Evolutionary conservation across 2,113 vertebrate genomes (phyloP), one percentile per base, ranked within the genome.

Genomic region (Ptyas mucosa): DNA sequence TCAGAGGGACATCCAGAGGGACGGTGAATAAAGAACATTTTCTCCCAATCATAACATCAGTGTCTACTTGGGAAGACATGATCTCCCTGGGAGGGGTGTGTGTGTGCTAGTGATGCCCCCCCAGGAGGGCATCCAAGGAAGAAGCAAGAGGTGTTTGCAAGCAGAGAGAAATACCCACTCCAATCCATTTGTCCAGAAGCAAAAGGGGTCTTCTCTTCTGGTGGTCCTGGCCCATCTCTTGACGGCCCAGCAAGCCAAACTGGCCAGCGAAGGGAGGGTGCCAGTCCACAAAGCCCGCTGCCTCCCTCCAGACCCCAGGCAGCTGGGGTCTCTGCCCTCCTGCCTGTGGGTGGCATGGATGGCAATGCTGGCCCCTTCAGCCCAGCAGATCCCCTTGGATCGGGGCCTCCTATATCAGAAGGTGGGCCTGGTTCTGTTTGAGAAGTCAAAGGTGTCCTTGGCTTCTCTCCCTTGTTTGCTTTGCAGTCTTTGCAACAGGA

Each of bases 391-490:
- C 90, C 91, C 94, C 49, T 12, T 15, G 21, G 92, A 95, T 57
- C 86, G 94, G 92, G 85, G 95, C 91, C 58, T 39, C 69, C 88
- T 18, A 85, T 93, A 91, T 0, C 89, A 95, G 96, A 97, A 97
- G 97, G 53, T 94, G 88, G 89, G 57, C 61, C 91, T 96, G 95
- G 81, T 90, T 94, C 87, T 94, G 91, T 96, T 91, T 95, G 91
- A 92, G 93, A 89, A 96, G 93, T 92, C 96, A 95, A 96, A 97
- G 95, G 95, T 95, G 92, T 90, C 29, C 92, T 92, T 89, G 86
- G 86, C 95, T 95, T 64, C 94, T 89, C 55, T 58, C 93, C 49
- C 91, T 81, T 95, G 88, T 96, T 96, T 97, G 94, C 93, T 95
- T 92, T 89, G 96, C 29, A 75, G 91, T 93, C 89, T 86, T 87